These are phyloP conservation scores for Calameuta filiformis DNA, from an alignment of 2,888 invertebrate species.

Conservation along the genomic window DNA sequence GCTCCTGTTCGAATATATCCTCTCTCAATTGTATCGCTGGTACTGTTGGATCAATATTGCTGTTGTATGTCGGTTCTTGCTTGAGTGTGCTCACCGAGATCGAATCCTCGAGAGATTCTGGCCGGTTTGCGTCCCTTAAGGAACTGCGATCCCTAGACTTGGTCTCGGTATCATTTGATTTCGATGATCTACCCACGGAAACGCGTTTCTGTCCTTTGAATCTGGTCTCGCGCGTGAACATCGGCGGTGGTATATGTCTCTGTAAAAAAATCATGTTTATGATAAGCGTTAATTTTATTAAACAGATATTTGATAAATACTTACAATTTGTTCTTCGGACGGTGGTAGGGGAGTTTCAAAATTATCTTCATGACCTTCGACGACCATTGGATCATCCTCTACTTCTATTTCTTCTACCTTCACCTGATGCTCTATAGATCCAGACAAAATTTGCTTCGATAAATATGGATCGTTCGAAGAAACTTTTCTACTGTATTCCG, in stretches of 20 bases:
- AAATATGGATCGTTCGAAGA: conserved; percentile 43
- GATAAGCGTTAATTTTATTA: background rate
- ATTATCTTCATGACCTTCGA: conserved; percentile 53
- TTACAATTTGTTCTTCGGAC: conserved; percentile 39
- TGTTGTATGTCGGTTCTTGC: conserved; percentile 42
- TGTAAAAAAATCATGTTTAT: conserved; percentile 15
- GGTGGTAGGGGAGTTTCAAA: conserved; percentile 45
- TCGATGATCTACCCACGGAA: conserved; percentile 57
- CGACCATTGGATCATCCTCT: conserved; percentile 61
- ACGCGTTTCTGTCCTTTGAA: conserved; percentile 67
- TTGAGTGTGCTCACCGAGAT: conserved; percentile 28
- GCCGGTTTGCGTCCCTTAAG: conserved; percentile 25
- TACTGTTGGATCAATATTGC: conserved; percentile 49
- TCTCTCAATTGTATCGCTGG: conserved; percentile 55
- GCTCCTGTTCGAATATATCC: conserved; percentile 34
- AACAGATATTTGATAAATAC: background rate
- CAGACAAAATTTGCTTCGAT: conserved; percentile 42
- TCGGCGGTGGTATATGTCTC: conserved; percentile 54
- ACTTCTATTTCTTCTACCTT: conserved; percentile 60
- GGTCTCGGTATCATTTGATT: conserved; percentile 20
- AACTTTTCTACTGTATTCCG: conserved; percentile 41
- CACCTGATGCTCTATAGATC: conserved; percentile 45
- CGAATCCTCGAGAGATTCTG: conserved; percentile 28
- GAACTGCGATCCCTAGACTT: conserved; percentile 29
- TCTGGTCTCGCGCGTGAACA: conserved; percentile 64